Conservation (phyloP, 2,888 invertebrate species). For the Coecobrya sp. region DNA sequence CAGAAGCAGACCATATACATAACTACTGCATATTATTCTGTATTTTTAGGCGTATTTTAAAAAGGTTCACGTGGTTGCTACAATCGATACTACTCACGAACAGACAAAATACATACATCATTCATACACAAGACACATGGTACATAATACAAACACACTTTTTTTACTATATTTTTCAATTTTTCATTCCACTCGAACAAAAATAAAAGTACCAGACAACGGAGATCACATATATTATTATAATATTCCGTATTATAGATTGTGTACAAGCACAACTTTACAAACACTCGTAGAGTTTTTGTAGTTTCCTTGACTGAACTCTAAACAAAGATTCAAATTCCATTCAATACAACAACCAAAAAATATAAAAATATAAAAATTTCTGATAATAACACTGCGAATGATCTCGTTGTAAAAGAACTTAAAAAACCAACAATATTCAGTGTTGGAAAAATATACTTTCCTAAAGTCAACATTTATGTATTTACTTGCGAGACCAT, state of each 20-base stretch:
- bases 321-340: background rate
- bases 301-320: background rate
- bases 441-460: slow-evolving; percentile 16
- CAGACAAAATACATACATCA: slow-evolving; percentile 56
- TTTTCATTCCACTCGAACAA: background rate
- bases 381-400: slow-evolving; percentile 86
- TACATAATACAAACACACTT: slow-evolving; percentile 47
- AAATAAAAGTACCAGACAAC: slow-evolving; percentile 4
- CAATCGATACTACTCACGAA: slow-evolving; percentile 18
- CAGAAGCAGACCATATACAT: background rate
- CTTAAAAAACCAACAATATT: slow-evolving; percentile 48
- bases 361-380: background rate
- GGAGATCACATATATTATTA: slow-evolving; percentile 40
- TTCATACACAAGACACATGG: slow-evolving; percentile 48
- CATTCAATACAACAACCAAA: background rate
- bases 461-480: background rate
- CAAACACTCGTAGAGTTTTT: background rate
- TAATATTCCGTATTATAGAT: slow-evolving; percentile 1
- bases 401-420: slow-evolving; percentile 80
- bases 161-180: slow-evolving; percentile 5
- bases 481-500: background rate
- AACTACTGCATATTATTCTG: background rate
- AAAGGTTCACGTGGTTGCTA: slow-evolving; percentile 5
- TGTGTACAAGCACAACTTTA: background rate
- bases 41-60: background rate